Base-by-base conservation (phyloP, 2,797 vertebrate genomes). In the Hemibagrus guttatus region DNA sequence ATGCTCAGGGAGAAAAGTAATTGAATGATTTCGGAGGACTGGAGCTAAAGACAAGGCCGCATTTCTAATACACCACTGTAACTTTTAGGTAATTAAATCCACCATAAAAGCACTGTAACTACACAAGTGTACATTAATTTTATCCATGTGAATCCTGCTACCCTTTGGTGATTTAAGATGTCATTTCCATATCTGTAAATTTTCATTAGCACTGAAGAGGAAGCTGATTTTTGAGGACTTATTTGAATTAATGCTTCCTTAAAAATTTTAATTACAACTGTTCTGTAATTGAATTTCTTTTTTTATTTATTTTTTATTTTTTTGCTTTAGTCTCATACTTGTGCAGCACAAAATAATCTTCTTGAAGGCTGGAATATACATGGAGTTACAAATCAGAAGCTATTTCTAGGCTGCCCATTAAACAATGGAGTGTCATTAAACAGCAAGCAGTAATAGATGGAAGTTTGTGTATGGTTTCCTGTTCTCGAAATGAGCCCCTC, bases 111-210 rank as follows among this genome's bases (percentile, higher is more conserved):
- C 74, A 54, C 71, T 75, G 52, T 61, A 63, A 84, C 42, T 80
- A 81, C 63, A 83, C 54, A 78, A 59, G 14, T 39, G 26, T 80
- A 61, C 59, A 21, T 46, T 83, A 85, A 76, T 75, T 61, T 46
- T 23, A 74, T 31, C 91, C 87, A 87, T 90, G 91, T 90, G 89
- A 92, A 90, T 90, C 89, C 88, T 89, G 82, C 74, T 90, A 91
- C 93, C 93, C 92, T 92, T 93, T 94, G 90, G 93, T 56, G 93
- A 93, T 86, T 52, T 71, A 56, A 74, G 64, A 26, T 28, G 58
- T 68, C 39, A 84, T 83, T 80, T 49, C 39, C 64, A 58, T 84
- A 85, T 72, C 28, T 72, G 61, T 78, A 42, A 54, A 87, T 89
- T 83, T 86, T 59, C 19, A 35, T 59, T 76, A 71, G 75, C 78